Percentiles rank a stretch among this genome's conserved stretches.
These are phyloP conservation scores for Drosophila chauvacae DNA, from an alignment of 1,140 invertebrate genomes.

Conservation along the genomic window DNA sequence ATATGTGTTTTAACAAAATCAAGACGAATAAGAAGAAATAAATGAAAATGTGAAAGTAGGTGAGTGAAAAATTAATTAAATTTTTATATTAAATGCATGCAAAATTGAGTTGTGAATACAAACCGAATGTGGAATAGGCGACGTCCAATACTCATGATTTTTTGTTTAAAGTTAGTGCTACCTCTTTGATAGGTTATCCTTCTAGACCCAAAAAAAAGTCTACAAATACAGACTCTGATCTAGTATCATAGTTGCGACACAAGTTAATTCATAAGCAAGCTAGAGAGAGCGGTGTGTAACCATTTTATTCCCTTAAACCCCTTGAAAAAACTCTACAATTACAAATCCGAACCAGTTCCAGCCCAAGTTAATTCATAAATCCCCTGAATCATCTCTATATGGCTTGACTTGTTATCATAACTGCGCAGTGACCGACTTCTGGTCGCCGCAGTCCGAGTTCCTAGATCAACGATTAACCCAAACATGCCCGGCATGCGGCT, in stretches of 20 bases:
- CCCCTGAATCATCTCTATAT: conserved; percentile 17
- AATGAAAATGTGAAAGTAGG: background rate
- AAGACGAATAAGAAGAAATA: background rate
- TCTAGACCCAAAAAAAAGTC: too few species aligned
- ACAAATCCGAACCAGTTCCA: background rate
- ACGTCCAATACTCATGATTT: too few species aligned
- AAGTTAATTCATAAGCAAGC: background rate
- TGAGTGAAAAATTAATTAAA: background rate
- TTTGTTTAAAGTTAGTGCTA: too few species aligned
- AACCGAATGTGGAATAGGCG: background rate
- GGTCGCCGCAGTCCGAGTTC: conserved; percentile 11
- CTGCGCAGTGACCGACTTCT: conserved; percentile 52
- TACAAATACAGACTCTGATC: too few species aligned
- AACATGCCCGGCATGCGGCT: conserved; percentile 37
- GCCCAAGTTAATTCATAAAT: conserved; percentile 32
- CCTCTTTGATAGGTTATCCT: too few species aligned
- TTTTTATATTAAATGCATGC: background rate
- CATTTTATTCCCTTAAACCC: background rate
- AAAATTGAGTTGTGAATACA: too few species aligned
- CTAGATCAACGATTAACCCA: conserved; percentile 37
- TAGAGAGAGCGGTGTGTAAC: background rate
- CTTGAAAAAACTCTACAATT: background rate
- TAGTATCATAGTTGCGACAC: too few species aligned
- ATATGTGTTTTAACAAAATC: background rate
- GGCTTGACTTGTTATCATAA: conserved; percentile 40